phyloP scores from a whole-genome alignment of 2,113 vertebrate genomes.

The Mungos mungo region DNA sequence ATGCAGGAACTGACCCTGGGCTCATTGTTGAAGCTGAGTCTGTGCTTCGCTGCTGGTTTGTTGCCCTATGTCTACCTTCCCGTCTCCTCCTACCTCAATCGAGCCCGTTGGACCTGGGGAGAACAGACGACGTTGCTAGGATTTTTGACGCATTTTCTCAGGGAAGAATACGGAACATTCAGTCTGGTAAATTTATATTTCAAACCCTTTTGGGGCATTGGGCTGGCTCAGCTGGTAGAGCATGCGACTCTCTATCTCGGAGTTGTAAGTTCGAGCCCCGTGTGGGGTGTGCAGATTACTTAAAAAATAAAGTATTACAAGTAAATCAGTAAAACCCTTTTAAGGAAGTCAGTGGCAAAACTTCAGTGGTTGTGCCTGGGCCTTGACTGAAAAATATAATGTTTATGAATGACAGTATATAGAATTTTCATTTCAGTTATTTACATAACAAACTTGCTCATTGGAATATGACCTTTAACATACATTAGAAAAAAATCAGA shows the following conservation, averaged over 20 bases:
- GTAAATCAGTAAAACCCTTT: background rate
- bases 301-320: too few species aligned
- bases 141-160: conserved; percentile 95
- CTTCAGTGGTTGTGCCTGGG: background rate
- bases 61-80: conserved; percentile 96
- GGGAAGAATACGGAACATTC: conserved; percentile 98
- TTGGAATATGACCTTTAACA: background rate
- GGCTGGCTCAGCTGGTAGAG: too few species aligned
- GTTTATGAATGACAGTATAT: background rate
- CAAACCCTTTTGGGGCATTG: background rate
- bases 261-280: too few species aligned
- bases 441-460: conserved; percentile 5
- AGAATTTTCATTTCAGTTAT: background rate
- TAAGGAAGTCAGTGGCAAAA: background rate
- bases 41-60: conserved; percentile 90
- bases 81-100: conserved; percentile 91
- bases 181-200: conserved; percentile 89
- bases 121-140: conserved; percentile 95
- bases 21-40: conserved; percentile 84
- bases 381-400: background rate
- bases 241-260: too few species aligned
- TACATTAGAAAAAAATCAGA: background rate
- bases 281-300: too few species aligned
- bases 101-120: conserved; percentile 97
- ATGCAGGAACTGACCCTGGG: conserved; percentile 90